phyloP scores from a whole-genome alignment of 2,113 vertebrate genomes.

The Opisthocomus hoazin region DNA sequence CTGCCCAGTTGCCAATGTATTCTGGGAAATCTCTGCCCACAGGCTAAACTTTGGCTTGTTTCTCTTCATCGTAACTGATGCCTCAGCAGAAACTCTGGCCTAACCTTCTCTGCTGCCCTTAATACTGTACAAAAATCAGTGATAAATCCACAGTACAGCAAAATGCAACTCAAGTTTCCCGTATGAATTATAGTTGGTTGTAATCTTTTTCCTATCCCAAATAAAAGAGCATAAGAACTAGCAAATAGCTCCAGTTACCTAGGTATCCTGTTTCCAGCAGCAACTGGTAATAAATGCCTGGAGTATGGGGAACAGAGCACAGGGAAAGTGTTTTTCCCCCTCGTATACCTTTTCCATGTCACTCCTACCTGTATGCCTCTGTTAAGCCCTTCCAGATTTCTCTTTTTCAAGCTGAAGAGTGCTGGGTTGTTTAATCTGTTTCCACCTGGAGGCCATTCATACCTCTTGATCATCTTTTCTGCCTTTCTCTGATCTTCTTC shows the following conservation, averaged over 20 bases:
- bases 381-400: not conserved
- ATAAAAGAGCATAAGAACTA: not conserved
- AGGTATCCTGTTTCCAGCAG: not conserved
- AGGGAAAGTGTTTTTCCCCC: not conserved
- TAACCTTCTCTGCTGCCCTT: slow-evolving; percentile 33
- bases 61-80: slow-evolving; percentile 38
- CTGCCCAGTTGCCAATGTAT: slow-evolving; percentile 38
- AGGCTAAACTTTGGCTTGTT: slow-evolving; percentile 52
- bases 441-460: not conserved
- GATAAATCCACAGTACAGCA: not conserved
- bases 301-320: not conserved
- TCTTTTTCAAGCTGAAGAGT: not conserved
- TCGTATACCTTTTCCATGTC: not conserved
- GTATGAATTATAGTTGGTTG: not conserved
- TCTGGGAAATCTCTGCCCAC: slow-evolving; percentile 63
- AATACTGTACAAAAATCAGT: not conserved
- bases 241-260: not conserved
- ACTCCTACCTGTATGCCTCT: not conserved
- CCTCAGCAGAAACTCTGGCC: slow-evolving; percentile 5
- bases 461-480: not conserved
- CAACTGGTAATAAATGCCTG: not conserved
- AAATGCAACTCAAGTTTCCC: not conserved
- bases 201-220: not conserved
- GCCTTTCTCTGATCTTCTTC: not conserved
- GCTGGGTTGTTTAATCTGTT: not conserved